Base-by-base conservation (phyloP, 1,140 invertebrate species). In the Elymnias hypermnestra region DNA sequence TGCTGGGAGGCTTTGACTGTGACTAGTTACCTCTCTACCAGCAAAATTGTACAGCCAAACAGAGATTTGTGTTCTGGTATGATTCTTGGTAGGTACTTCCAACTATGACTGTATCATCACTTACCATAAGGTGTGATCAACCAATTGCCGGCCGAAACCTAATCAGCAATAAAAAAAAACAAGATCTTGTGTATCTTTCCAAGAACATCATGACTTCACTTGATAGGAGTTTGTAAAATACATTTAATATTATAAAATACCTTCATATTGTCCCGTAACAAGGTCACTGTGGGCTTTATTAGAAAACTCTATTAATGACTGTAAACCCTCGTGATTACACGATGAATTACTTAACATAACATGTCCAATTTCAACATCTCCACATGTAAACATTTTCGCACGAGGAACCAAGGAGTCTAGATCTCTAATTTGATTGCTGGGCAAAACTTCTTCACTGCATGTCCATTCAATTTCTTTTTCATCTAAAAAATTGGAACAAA, bases 241-340 rank as follows among this genome's bases (percentile, higher is more conserved):
- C 25, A 26, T n/a, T 26, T 26, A n/a, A 26, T n/a, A 26, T 26
- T 7, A 15, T 12, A 21, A 8, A 45, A 19, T 71, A 91, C 92
- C 93, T 90, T 94, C 93, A 83, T 94, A 94, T 64, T 91, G 88
- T 3, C 90, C 90, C 42, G 89, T 82, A 37, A 93, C 66, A 13
- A 94, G 76, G 83, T 94, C 93, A n/a, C 92, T 93, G 57, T 93
- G 90, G 53, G 87, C 85, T 40, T 89, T 78, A 57, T 93, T 91
- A 4, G 92, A 91, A 57, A 88, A 77, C 42, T 89, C 60, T 21
- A 92, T 83, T 31, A 37, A 49, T 57, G 69, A 71, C 36, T 54
- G 35, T 12, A 57, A 57, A 38, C 19, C 65, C 50, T 37, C 88
- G 70, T 17, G 58, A 18, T n/a, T n/a, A 45, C 22, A 45, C 8